Percentiles rank a stretch among this genome's conserved stretches.
phyloP scores from a whole-genome alignment of 2,797 vertebrate genomes.

The Thripadectes ignobilis region DNA sequence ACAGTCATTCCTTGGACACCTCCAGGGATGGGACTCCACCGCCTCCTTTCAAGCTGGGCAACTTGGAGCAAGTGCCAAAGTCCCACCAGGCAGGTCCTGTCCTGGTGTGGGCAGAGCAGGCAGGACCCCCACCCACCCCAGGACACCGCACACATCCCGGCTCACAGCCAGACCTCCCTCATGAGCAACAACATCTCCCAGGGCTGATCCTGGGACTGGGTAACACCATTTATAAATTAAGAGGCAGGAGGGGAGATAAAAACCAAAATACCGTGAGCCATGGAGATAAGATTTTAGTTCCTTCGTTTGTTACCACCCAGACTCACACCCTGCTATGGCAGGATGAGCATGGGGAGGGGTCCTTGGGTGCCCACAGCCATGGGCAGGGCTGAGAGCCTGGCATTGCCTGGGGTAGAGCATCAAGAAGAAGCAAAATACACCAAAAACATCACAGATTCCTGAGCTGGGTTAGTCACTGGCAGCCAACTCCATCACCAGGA shows the following conservation, averaged over 20 bases:
- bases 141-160: not conserved
- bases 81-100: not conserved
- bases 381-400: not conserved
- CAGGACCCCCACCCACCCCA: not conserved
- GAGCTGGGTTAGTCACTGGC: not conserved
- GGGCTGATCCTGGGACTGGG: not conserved
- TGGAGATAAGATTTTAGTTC: not conserved
- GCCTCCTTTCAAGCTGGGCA: not conserved
- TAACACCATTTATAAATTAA: accelerated
- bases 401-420: accelerated
- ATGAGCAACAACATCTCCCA: not conserved
- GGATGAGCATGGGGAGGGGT: accelerated
- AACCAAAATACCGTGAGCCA: not conserved
- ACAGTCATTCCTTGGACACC: not conserved
- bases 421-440: not conserved
- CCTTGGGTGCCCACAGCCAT: accelerated
- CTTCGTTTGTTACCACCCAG: not conserved
- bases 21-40: not conserved
- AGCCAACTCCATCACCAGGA: not conserved
- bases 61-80: not conserved
- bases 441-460: accelerated
- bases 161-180: not conserved
- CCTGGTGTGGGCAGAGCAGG: not conserved
- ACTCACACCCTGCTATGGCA: accelerated
- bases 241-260: not conserved